Percentiles rank a stretch among this genome's conserved stretches.
phyloP scores from a whole-genome alignment of 1,140 invertebrate species.

The Caerostris darwini region DNA sequence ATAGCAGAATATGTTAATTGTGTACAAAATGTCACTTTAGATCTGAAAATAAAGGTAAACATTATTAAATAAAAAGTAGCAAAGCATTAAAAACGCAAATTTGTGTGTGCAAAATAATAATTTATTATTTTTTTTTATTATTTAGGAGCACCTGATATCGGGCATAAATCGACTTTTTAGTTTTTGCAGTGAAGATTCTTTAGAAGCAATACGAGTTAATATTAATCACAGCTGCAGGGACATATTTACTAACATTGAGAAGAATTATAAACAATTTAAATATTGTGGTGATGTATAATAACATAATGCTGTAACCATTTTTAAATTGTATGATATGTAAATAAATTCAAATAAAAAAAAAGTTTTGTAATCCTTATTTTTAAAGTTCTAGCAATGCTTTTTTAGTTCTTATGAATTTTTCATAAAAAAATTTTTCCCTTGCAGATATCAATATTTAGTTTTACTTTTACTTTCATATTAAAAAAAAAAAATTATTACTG shows the following conservation, averaged over 20 bases:
- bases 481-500: no score
- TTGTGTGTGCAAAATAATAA: neutral
- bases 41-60: conserved; percentile 62
- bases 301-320: neutral
- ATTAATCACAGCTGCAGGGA: conserved; percentile 66
- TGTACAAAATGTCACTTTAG: conserved; percentile 69
- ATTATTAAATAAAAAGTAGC: neutral
- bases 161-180: conserved; percentile 58
- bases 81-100: no score
- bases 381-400: no score
- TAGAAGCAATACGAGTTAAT: conserved; percentile 45
- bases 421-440: no score
- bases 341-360: no score
- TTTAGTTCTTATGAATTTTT: no score
- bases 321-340: neutral
- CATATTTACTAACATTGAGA: conserved; percentile 48
- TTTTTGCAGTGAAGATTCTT: conserved; percentile 52
- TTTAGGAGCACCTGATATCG: conserved; percentile 44
- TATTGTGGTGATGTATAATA: conserved; percentile 33
- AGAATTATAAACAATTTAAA: conserved; percentile 54
- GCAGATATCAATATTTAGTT: no score
- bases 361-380: no score
- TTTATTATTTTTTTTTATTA: neutral
- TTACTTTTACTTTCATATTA: no score
- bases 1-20: conserved; percentile 70